Conservation (phyloP, 2,888 invertebrate genomes). For the Sesia apiformis region DNA sequence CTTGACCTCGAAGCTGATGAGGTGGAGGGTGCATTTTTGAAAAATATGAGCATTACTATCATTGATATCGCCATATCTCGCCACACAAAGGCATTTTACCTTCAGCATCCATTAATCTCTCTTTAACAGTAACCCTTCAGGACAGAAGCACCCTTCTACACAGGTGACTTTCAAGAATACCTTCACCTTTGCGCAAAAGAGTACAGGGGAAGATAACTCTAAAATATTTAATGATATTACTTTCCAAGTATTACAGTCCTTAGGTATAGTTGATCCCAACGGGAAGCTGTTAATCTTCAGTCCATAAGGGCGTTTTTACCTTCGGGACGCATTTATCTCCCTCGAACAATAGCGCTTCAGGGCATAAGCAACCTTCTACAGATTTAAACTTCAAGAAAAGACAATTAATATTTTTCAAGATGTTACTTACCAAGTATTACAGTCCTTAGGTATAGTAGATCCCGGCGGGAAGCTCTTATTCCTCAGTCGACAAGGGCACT, state of each 20-base stretch:
- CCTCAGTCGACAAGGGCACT: slow-evolving; percentile 87
- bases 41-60: too few relatives aligned
- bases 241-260: slow-evolving; percentile 87
- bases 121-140: slow-evolving; percentile 82
- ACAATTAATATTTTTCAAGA: too few relatives aligned
- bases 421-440: slow-evolving; percentile 84
- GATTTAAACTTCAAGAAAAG: slow-evolving; percentile 55
- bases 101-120: too few relatives aligned
- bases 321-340: slow-evolving; percentile 81
- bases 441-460: slow-evolving; percentile 81
- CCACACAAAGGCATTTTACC: too few relatives aligned
- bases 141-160: slow-evolving; percentile 93
- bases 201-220: slow-evolving; percentile 5
- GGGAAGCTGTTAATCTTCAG: slow-evolving; percentile 82
- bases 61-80: too few relatives aligned
- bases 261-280: slow-evolving; percentile 79
- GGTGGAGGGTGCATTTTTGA: too few relatives aligned
- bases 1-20: too few relatives aligned
- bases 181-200: too few relatives aligned
- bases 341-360: slow-evolving; percentile 82
- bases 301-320: slow-evolving; percentile 86
- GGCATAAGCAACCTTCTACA: slow-evolving; percentile 93
- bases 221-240: too few relatives aligned
- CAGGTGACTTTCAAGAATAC: slow-evolving; percentile 69
- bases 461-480: slow-evolving; percentile 84